Conservation (phyloP, 2,113 vertebrate species). For the Rafetus swinhoei region DNA sequence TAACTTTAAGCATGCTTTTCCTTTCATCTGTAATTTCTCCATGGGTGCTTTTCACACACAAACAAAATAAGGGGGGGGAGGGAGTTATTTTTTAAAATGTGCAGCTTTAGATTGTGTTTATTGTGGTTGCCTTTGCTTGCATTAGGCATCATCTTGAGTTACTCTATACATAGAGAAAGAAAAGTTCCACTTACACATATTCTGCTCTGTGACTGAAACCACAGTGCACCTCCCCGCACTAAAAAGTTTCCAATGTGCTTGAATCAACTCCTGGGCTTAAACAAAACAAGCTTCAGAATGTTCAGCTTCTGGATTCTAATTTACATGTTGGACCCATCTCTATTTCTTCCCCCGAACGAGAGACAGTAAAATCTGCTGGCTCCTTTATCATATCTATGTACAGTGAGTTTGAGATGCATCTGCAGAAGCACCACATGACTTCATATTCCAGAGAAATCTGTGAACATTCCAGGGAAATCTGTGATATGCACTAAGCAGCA, state of each 20-base stretch:
- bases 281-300: neutral
- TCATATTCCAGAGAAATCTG: neutral
- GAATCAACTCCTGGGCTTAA: neutral
- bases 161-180: slow-evolving; percentile 17
- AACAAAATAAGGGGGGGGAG: neutral
- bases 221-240: neutral
- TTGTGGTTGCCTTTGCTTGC: neutral
- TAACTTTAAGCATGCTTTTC: neutral
- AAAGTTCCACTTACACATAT: rapidly evolving
- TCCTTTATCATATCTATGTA: slow-evolving; percentile 11
- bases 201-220: neutral
- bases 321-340: neutral
- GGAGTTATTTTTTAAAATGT: neutral
- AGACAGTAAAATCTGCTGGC: neutral
- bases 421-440: slow-evolving; percentile 4
- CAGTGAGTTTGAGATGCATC: slow-evolving; percentile 34
- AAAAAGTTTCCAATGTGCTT: neutral
- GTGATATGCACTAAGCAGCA: neutral
- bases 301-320: neutral
- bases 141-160: neutral
- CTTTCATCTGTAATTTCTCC: neutral
- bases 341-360: neutral
- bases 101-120: neutral
- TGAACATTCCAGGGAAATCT: neutral
- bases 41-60: neutral